phyloP scores from a whole-genome alignment of 2,113 vertebrate species.

The Cephalophus harveyi region DNA sequence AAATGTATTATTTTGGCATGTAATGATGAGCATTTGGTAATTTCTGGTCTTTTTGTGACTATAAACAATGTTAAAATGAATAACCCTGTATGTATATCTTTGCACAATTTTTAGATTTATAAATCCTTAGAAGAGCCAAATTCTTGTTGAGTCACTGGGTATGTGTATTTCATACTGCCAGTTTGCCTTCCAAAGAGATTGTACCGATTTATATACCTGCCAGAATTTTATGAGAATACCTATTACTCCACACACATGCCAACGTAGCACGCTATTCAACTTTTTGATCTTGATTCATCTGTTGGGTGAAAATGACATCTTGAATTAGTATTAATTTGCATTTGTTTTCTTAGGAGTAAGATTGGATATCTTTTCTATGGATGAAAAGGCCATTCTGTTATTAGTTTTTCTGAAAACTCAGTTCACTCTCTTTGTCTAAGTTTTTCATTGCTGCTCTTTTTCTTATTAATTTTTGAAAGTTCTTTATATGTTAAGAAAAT shows the following conservation, averaged over 20 bases:
- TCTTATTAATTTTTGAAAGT: neutral
- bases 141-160: neutral
- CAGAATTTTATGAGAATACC: slow-evolving; percentile 20
- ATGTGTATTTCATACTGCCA: neutral
- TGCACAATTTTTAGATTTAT: neutral
- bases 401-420: neutral
- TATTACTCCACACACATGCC: neutral
- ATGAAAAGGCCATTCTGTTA: neutral
- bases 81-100: neutral
- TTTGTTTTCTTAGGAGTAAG: slow-evolving; percentile 23
- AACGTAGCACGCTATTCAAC: neutral
- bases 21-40: neutral
- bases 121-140: slow-evolving; percentile 1
- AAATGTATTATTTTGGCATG: neutral
- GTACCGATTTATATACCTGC: slow-evolving; percentile 28
- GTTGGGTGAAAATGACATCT: neutral
- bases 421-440: neutral
- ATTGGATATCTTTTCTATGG: neutral
- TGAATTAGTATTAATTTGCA: neutral
- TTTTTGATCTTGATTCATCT: neutral
- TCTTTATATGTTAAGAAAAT: neutral
- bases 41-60: neutral
- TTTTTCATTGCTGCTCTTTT: neutral
- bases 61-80: slow-evolving; percentile 7
- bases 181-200: slow-evolving; percentile 17